Percentiles rank a stretch among this genome's conserved stretches.
These are phyloP conservation scores for Pterois miles DNA, from an alignment of 2,797 vertebrate genomes.

Conservation along the genomic window DNA sequence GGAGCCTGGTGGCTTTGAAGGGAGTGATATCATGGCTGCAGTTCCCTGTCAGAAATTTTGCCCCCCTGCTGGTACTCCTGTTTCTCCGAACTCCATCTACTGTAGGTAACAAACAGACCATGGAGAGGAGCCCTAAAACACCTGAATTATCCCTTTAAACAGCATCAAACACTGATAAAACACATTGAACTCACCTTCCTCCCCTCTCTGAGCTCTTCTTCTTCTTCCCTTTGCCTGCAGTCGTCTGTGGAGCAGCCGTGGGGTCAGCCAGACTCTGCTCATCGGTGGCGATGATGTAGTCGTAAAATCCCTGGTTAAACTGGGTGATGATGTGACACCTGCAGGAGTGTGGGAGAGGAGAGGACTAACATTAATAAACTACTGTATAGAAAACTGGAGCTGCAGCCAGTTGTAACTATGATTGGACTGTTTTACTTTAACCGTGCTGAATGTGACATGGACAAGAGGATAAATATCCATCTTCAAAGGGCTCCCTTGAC, in stretches of 20 bases:
- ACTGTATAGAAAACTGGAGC: not conserved
- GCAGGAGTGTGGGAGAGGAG: not conserved
- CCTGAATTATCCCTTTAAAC: no score
- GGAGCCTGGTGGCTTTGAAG: no score
- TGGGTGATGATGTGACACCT: conserved; percentile 95
- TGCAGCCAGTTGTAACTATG: not conserved
- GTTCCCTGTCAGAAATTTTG: no score
- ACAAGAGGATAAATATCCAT: no score
- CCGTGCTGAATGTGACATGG: not conserved
- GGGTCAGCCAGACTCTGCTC: conserved; percentile 80
- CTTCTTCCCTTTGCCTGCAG: conserved; percentile 68
- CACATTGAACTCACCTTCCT: conserved; percentile 55
- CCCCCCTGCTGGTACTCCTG: no score
- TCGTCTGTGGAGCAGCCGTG: not conserved
- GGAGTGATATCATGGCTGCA: no score
- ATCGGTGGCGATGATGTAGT: conserved; percentile 93
- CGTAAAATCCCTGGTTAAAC: conserved; percentile 93
- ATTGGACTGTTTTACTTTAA: no score
- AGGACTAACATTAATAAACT: not conserved
- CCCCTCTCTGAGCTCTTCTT: conserved; percentile 65
- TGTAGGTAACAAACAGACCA: no score
- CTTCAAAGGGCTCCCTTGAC: no score
- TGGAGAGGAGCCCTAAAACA: no score
- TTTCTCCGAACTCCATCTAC: no score
- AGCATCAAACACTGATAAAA: no score